phyloP scores from a whole-genome alignment of 1,140 invertebrate species.

The Ceratoteleas bidentatus region DNA sequence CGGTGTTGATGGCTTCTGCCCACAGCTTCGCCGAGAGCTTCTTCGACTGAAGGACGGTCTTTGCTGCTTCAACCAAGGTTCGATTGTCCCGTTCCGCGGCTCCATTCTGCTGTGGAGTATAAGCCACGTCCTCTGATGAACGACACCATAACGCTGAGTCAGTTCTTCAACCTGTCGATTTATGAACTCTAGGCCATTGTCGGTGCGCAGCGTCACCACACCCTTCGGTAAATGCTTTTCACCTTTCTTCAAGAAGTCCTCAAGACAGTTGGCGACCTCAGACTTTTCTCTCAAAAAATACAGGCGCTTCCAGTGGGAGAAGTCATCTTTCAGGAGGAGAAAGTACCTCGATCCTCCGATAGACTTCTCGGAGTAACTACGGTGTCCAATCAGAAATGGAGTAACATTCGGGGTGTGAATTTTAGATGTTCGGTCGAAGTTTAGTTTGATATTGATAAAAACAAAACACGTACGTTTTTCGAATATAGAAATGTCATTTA shows the following conservation, averaged over 20 bases:
- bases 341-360: neutral
- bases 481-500: too few relatives aligned
- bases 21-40: constrained; percentile 63
- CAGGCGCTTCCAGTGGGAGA: constrained; percentile 64
- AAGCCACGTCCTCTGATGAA: constrained; percentile 43
- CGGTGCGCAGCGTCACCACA: constrained; percentile 74
- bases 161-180: constrained; percentile 70
- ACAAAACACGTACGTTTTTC: too few relatives aligned
- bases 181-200: constrained; percentile 78
- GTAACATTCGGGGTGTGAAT: too few relatives aligned
- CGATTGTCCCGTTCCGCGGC: constrained; percentile 69
- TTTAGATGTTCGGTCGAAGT: too few relatives aligned
- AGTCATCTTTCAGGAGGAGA: constrained; percentile 32
- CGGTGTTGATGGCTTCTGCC: constrained; percentile 71
- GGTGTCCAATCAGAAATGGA: too few relatives aligned
- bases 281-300: constrained; percentile 77
- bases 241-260: constrained; percentile 62
- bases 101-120: constrained; percentile 57
- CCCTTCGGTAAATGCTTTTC: constrained; percentile 24
- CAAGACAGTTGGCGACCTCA: constrained; percentile 70
- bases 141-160: constrained; percentile 70
- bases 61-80: constrained; percentile 72
- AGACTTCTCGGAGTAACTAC: neutral
- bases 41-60: constrained; percentile 55
- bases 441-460: too few relatives aligned